Base-by-base conservation (phyloP, 2,797 vertebrate species). In the Microcaecilia unicolor region DNA sequence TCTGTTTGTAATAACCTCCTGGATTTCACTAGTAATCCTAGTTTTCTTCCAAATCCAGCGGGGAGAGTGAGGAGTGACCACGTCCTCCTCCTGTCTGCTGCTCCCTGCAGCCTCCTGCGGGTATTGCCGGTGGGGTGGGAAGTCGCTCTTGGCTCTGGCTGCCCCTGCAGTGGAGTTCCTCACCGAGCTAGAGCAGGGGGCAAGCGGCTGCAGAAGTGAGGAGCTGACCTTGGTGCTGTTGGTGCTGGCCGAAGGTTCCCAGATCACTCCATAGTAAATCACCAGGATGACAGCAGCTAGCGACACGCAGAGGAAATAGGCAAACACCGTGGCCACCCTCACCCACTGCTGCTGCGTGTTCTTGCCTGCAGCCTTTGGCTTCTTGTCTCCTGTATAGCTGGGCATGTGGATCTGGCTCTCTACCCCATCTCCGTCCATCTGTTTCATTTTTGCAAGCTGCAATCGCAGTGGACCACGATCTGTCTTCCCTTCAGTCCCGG, bases 291-390 rank as follows among this genome's bases (percentile, higher is more conserved):
- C 80, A 1, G 91, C 85, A 4, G 85, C 83, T 55, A 91, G 52
- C 14, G 88, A 93, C 31, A 93, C 88, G 59, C 89, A 87, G 18
- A 92, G 55, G 54, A 92, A 89, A 64, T 92, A 93, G 1, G 84
- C 83, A 45, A 90, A 77, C 3, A 89, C 88, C 39, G 91, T 89
- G 3, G 85, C 88, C 36, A 92, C 81, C 61, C 91, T 89, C 28
- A 92, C 74, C 91, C 91, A 92, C 26, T 60, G 61, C 20, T 48
- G 48, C 12, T 36, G 51, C 25, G 79, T 82, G 17, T 70, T 76
- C 26, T 79, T 70, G 52, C 76, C 74, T 50, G 72, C 82, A 43
- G 60, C 71, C 58, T 81, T 86, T 41, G 70, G 72, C 67, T 81
- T 78, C 57, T 83, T 85, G 44, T 88, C 86, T 1, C 72, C 83